Conservation (phyloP, 2,888 invertebrate genomes). For the Protophormia terraenovae region DNA sequence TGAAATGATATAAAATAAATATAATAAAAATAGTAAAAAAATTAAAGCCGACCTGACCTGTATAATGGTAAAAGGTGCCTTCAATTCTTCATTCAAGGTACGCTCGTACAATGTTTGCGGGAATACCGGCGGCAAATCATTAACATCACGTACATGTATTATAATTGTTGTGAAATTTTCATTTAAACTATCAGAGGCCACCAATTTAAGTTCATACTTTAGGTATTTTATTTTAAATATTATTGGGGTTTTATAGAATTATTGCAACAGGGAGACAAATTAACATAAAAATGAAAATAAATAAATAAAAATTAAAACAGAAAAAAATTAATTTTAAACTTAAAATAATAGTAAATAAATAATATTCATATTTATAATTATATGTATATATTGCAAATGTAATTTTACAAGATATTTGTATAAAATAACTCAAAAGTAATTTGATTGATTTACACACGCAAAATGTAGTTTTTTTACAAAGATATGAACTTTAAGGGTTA, state of each 20-base stretch:
- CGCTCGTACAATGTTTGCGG: slow-evolving; percentile 87
- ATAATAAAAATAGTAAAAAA: not conserved
- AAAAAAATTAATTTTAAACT: slow-evolving; percentile 15
- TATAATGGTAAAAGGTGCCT: slow-evolving; percentile 88
- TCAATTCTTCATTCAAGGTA: slow-evolving; percentile 88
- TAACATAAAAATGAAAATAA: slow-evolving; percentile 54
- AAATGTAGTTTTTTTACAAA: not conserved
- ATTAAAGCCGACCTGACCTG: slow-evolving; percentile 82
- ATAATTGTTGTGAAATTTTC: slow-evolving; percentile 93
- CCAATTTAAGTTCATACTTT: slow-evolving; percentile 93
- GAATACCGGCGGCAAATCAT: slow-evolving; percentile 94
- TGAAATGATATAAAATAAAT: slow-evolving; percentile 9
- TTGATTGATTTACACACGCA: not conserved
- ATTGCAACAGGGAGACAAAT: slow-evolving; percentile 45
- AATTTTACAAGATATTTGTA: no score
- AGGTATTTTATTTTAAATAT: slow-evolving; percentile 41
- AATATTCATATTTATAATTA: not conserved
- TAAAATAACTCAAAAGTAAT: no score
- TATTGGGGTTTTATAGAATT: not conserved
- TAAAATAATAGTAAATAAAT: slow-evolving; percentile 12
- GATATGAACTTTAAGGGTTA: not conserved
- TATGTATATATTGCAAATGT: not conserved
- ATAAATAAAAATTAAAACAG: slow-evolving; percentile 39
- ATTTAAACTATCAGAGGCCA: slow-evolving; percentile 94
- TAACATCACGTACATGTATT: slow-evolving; percentile 92